Conservation (phyloP, 2,113 vertebrate genomes). For the Origma solitaria region DNA sequence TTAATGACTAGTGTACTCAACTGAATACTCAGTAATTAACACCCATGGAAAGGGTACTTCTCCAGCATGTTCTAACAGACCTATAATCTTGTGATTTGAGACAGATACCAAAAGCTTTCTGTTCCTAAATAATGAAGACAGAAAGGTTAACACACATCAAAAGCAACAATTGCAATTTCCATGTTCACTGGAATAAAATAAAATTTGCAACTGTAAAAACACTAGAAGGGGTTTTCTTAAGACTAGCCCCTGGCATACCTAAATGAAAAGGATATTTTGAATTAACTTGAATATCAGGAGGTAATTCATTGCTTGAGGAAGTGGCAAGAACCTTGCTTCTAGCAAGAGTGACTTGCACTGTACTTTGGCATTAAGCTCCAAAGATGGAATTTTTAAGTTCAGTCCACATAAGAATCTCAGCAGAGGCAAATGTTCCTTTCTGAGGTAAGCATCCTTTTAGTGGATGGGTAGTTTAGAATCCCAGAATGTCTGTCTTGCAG, state of each 20-base stretch:
- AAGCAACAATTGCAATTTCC: background rate
- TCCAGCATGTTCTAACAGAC: background rate
- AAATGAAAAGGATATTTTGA: slow-evolving; percentile 58
- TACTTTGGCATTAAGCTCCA: slow-evolving; percentile 56
- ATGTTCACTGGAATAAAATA: slow-evolving; percentile 1
- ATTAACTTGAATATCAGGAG: background rate
- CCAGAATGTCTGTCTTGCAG: background rate
- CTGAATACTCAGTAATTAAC: background rate
- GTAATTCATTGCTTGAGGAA: slow-evolving; percentile 48
- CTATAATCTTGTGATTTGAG: slow-evolving; percentile 4
- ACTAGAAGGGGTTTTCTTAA: slow-evolving; percentile 46
- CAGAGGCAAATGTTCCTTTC: slow-evolving; percentile 28
- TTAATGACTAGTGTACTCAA: slow-evolving; percentile 14
- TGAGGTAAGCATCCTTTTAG: background rate
- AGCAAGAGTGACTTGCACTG: slow-evolving; percentile 62
- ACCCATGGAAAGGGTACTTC: background rate
- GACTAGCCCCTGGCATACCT: slow-evolving; percentile 55
- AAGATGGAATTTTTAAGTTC: slow-evolving; percentile 33
- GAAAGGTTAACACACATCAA: slow-evolving; percentile 18
- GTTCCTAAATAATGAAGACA: background rate
- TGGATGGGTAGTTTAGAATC: background rate
- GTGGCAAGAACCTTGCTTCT: slow-evolving; percentile 62
- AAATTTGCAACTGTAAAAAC: slow-evolving; percentile 49
- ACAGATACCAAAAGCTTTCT: background rate
- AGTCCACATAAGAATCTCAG: background rate